Evolutionary conservation across 1,140 invertebrate species (phyloP).

Genomic region (Tetragonula clypearis): DNA sequence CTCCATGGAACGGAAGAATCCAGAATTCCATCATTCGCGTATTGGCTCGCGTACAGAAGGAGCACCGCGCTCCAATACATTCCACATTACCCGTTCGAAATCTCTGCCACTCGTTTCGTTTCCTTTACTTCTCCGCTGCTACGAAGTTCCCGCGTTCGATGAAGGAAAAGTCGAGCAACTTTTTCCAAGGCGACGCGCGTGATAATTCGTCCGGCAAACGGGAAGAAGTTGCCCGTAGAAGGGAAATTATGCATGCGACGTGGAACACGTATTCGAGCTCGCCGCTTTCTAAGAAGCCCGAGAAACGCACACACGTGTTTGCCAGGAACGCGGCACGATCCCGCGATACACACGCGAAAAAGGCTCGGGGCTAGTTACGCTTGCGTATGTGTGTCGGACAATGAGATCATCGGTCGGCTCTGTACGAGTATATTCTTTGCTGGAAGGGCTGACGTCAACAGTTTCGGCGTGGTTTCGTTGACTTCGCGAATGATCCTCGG

Average conservation of each 20-base stretch:
- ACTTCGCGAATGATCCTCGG: conserved; percentile 26
- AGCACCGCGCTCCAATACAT: not conserved
- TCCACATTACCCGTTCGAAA: not conserved
- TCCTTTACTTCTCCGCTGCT: not conserved
- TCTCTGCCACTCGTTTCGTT: not conserved
- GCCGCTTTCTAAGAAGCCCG: conserved; percentile 51
- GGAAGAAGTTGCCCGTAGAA: not conserved
- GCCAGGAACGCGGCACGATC: conserved; percentile 11
- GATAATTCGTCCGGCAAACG: not conserved
- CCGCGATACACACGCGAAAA: conserved; percentile 30
- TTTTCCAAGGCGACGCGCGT: not conserved
- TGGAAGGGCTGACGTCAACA: conserved; percentile 50
- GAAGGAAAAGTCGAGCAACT: not conserved
- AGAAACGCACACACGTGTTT: conserved; percentile 52
- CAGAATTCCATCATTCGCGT: not conserved
- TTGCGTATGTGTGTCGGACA: not conserved
- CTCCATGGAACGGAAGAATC: not conserved
- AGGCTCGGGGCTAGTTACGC: not conserved
- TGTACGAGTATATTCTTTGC: not conserved
- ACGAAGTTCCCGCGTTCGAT: not conserved
- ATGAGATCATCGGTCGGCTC: conserved; percentile 47
- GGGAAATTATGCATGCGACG: conserved; percentile 34
- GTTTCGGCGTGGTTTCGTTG: conserved; percentile 24
- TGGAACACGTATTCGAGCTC: conserved; percentile 16
- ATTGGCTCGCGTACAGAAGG: not conserved